Percentiles rank a stretch among this genome's conserved stretches.
Conservation (phyloP, 2,888 invertebrate genomes). For the Conomelus anceps region DNA sequence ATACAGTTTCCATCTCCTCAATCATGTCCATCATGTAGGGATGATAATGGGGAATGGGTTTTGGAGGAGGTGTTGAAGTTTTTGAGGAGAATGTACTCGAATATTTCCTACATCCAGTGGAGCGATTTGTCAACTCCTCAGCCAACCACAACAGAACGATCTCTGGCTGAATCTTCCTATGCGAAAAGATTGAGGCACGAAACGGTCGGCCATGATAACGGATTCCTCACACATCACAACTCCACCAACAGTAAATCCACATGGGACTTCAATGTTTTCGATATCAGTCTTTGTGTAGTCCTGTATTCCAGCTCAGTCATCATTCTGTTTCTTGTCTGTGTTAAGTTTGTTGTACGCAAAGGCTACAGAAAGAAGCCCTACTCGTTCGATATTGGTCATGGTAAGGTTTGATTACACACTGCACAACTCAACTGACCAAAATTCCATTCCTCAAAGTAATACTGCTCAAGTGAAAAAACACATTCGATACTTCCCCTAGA, state of each 20-base stretch:
- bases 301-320: conserved; percentile 66
- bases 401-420: conserved; percentile 55
- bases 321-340: conserved; percentile 66
- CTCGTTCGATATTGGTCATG: conserved; percentile 61
- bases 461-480: too few species aligned
- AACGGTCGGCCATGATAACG: conserved; percentile 25
- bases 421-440: too few species aligned
- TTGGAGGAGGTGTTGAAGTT: conserved; percentile 56
- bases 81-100: conserved; percentile 50
- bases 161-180: not conserved
- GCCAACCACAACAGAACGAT: not conserved
- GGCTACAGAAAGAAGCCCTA: conserved; percentile 61
- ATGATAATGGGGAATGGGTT: conserved; percentile 52
- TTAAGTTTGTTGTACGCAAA: conserved; percentile 64
- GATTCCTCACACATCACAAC: not conserved
- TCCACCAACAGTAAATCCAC: not conserved
- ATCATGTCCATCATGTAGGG: conserved; percentile 63
- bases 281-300: conserved; percentile 69
- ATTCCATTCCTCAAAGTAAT: too few species aligned
- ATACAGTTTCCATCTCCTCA: conserved; percentile 70
- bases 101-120: conserved; percentile 33
- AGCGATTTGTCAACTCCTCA: conserved; percentile 1
- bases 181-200: conserved; percentile 23
- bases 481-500: too few species aligned
- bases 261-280: conserved; percentile 53